A percentile compares a stretch with the other conserved stretches of the same genome.
These are phyloP conservation scores for Psettodes erumei DNA, from an alignment of 2,113 vertebrate genomes.

Conservation along the genomic window DNA sequence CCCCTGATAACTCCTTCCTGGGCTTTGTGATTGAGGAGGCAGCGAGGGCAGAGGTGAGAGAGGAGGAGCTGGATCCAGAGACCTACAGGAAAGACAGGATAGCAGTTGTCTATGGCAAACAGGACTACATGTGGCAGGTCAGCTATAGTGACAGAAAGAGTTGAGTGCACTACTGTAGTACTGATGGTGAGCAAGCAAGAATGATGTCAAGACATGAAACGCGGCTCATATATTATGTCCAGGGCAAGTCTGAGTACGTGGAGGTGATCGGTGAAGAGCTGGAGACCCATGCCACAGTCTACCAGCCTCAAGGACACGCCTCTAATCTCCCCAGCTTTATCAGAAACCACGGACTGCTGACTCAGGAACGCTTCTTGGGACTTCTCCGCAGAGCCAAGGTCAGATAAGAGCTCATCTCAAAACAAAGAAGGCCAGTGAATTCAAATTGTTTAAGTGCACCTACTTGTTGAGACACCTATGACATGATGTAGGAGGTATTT, in stretches of 20 bases:
- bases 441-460: too few relatives aligned
- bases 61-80: slow-evolving; percentile 37
- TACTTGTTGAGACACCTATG: background rate
- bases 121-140: slow-evolving; percentile 84
- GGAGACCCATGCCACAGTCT: slow-evolving; percentile 80
- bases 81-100: slow-evolving; percentile 67
- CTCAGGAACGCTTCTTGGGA: slow-evolving; percentile 71
- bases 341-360: slow-evolving; percentile 79
- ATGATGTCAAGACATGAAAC: background rate
- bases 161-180: background rate
- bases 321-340: slow-evolving; percentile 69
- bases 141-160: slow-evolving; percentile 58
- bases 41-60: slow-evolving; percentile 23
- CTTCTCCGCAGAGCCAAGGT: slow-evolving; percentile 80
- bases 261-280: slow-evolving; percentile 69
- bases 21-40: slow-evolving; percentile 78
- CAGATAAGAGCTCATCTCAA: background rate
- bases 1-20: slow-evolving; percentile 83
- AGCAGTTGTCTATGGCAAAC: slow-evolving; percentile 81
- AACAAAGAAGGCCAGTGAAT: background rate
- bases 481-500: background rate
- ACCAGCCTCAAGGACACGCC: slow-evolving; percentile 58
- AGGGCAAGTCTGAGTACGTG: slow-evolving; percentile 79
- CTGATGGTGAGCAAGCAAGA: background rate
- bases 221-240: background rate